Base-by-base conservation (phyloP, 2,797 vertebrate species). In the Sternarchorhynchus goeldii region DNA sequence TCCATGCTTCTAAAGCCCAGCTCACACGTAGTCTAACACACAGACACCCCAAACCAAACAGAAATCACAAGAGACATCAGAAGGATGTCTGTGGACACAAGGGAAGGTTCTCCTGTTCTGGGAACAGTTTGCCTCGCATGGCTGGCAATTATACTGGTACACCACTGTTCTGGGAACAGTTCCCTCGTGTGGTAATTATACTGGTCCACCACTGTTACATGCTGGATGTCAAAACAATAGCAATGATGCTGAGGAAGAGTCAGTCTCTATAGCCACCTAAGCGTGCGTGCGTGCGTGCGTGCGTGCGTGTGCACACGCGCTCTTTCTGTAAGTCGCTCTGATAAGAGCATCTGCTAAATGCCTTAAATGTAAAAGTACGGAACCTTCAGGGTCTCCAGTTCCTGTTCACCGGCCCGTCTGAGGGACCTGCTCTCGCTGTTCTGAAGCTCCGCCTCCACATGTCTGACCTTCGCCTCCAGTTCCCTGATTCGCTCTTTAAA, bases 311-410 rank as follows among this genome's bases (percentile, higher is more conserved):
- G 25, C n/a, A n/a, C n/a, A n/a, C n/a, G n/a, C n/a, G n/a, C n/a
- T n/a, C n/a, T n/a, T n/a, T n/a, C n/a, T n/a, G n/a, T n/a, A n/a
- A n/a, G n/a, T n/a, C n/a, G 25, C 25, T 25, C 25, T 25, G 25
- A 25, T 25, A 25, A 25, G 25, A n/a, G n/a, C n/a, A n/a, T n/a
- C n/a, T 25, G 25, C 25, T 25, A 25, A 25, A 25, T 25, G 25
- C 25, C 25, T 25, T 25, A 25, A 25, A 25, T 67, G n/a, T 63
- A 2, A 6, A 41, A 41, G 39, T 20, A 16, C 1, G 1, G 5
- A 87, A 96, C 96, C 96, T 96, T 95, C 39, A 94, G 85, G 80
- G 91, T 96, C 88, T 95, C 93, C 80, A 94, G 88, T 86, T 96
- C 94, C 83, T 92, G 91, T 88, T 94, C 93, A 87, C 94, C 92